Evolutionary conservation across 2,888 invertebrate genomes (phyloP).

Genomic region (Itoplectis maculator): DNA sequence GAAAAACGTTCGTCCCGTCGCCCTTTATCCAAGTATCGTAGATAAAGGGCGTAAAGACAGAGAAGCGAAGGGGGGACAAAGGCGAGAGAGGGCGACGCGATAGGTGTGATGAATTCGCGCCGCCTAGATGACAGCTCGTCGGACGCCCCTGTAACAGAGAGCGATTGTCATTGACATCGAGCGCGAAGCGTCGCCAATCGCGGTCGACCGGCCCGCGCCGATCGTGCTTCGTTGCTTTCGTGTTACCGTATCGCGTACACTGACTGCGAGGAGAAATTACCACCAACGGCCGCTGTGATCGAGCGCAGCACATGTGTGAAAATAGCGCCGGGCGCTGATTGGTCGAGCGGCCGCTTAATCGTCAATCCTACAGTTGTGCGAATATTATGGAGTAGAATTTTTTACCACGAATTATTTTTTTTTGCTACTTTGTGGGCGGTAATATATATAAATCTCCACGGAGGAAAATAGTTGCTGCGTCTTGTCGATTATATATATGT

Average conservation of each 20-base stretch:
- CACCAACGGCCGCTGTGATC: too few species aligned
- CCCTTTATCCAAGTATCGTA: too few species aligned
- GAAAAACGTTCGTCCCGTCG: conserved; percentile 59
- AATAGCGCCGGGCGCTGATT: too few species aligned
- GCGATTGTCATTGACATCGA: conserved; percentile 60
- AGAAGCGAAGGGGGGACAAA: background rate
- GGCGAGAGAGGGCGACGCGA: conserved; percentile 3
- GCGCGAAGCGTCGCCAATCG: conserved; percentile 67
- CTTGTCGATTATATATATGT: too few species aligned
- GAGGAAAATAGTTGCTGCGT: too few species aligned
- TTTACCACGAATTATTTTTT: too few species aligned
- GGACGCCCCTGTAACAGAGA: conserved; percentile 50
- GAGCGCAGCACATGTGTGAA: too few species aligned
- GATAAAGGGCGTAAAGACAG: background rate
- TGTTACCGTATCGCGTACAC: background rate
- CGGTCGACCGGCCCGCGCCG: conserved; percentile 23
- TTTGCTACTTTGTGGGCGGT: too few species aligned
- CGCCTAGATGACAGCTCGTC: conserved; percentile 45
- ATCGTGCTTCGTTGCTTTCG: background rate
- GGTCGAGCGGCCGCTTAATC: too few species aligned
- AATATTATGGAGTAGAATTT: too few species aligned
- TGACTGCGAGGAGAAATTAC: background rate
- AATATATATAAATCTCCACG: too few species aligned
- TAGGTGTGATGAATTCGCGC: conserved; percentile 51
- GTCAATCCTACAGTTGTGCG: too few species aligned